Evolutionary conservation across 2,113 vertebrate species (phyloP).

Genomic region (Lagopus muta): DNA sequence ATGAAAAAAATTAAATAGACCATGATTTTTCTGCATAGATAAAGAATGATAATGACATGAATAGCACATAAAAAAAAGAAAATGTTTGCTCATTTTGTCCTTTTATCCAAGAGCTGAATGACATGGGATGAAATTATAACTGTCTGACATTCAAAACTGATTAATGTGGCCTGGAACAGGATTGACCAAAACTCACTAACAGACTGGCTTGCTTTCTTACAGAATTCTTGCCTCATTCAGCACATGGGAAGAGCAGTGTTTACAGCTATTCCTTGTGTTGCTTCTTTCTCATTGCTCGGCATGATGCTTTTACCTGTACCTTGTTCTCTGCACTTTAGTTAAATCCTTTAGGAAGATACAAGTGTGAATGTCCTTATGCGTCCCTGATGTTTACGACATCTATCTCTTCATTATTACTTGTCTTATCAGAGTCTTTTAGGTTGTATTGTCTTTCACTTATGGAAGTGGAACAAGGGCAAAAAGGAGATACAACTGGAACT

Average conservation of each 20-base stretch:
- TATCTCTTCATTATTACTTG: neutral
- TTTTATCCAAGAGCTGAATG: neutral
- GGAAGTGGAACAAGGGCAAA: neutral
- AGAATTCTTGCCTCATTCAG: neutral
- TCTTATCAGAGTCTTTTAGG: neutral
- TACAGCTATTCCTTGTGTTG: neutral
- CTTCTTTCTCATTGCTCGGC: neutral
- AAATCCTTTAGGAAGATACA: neutral
- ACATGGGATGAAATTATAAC: neutral
- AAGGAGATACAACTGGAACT: neutral
- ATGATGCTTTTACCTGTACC: neutral
- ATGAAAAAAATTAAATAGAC: neutral
- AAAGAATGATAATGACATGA: neutral
- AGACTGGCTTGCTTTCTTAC: neutral
- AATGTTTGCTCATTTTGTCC: neutral
- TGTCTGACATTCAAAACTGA: neutral
- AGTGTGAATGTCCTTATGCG: neutral
- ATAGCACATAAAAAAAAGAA: neutral
- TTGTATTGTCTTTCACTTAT: neutral
- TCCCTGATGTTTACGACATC: neutral
- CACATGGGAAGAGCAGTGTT: neutral
- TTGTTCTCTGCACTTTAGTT: neutral
- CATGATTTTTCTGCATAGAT: neutral
- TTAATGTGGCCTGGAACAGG: neutral
- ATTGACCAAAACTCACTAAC: neutral